phyloP scores from a whole-genome alignment of 1,140 invertebrate genomes.

The Myzus persicae region DNA sequence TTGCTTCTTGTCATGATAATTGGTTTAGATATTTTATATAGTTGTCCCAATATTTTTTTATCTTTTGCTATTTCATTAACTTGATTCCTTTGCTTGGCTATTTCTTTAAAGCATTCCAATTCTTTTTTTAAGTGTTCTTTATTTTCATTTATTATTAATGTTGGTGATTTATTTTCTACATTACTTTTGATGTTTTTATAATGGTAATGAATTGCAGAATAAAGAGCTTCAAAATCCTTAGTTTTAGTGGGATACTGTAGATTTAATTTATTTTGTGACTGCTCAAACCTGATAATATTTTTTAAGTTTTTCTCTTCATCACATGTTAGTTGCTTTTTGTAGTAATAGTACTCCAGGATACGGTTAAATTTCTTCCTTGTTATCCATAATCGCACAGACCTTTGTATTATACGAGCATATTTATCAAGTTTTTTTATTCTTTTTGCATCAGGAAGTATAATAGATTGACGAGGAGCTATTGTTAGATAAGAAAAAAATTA shows the following conservation, averaged over 20 bases:
- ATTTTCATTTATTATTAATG: background rate
- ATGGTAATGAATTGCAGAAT: constrained; percentile 14
- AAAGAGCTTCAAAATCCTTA: constrained; percentile 44
- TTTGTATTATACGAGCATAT: background rate
- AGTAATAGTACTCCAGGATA: background rate
- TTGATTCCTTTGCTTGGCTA: constrained; percentile 2
- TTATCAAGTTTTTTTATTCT: background rate
- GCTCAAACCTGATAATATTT: background rate
- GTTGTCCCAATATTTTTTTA: constrained; percentile 22
- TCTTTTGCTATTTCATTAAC: constrained; percentile 13
- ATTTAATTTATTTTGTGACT: background rate
- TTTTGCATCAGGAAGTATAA: background rate
- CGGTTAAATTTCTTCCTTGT: background rate
- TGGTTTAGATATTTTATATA: constrained; percentile 71
- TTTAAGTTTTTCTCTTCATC: background rate
- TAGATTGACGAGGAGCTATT: background rate
- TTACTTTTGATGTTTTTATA: constrained; percentile 14
- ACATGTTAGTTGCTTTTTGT: background rate
- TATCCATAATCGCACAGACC: background rate
- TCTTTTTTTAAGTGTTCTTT: constrained; percentile 5
- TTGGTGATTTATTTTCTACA: background rate
- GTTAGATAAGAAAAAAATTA: background rate
- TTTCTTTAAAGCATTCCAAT: constrained; percentile 42
- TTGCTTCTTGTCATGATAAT: constrained; percentile 71
- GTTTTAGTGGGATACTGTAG: constrained; percentile 12